Conservation (phyloP, 1,140 invertebrate genomes). For the Zaprionus ornatus region DNA sequence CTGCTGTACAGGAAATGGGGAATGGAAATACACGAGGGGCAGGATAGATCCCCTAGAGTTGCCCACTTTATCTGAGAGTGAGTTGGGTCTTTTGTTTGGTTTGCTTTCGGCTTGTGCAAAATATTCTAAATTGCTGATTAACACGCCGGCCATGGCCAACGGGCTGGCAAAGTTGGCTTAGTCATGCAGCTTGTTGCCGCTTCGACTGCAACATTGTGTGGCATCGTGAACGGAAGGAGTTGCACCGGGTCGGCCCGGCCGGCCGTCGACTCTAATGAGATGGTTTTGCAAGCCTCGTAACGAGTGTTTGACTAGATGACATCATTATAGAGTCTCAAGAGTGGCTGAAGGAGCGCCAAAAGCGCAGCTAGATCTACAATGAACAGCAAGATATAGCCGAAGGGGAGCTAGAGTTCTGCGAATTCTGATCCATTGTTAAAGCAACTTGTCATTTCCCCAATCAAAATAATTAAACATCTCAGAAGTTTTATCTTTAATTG, state of each 20-base stretch:
- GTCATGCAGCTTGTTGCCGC: slow-evolving; percentile 44
- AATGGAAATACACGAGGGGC: slow-evolving; percentile 46
- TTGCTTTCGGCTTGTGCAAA: slow-evolving; percentile 54
- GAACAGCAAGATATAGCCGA: neutral
- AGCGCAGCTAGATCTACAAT: neutral
- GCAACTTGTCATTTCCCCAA: neutral
- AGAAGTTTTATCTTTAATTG: neutral
- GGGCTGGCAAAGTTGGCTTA: slow-evolving; percentile 46
- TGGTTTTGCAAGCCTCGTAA: slow-evolving; percentile 17
- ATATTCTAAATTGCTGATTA: slow-evolving; percentile 82
- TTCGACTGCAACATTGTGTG: slow-evolving; percentile 9
- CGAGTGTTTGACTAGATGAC: slow-evolving; percentile 9
- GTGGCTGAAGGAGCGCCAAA: neutral
- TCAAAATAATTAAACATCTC: neutral
- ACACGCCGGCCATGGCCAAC: slow-evolving; percentile 54
- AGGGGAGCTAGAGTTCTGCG: neutral
- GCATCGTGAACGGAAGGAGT: slow-evolving; percentile 13
- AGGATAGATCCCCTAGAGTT: slow-evolving; percentile 2
- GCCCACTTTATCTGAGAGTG: neutral
- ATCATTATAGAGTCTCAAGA: neutral
- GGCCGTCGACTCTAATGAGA: slow-evolving; percentile 23
- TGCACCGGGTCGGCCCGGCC: neutral
- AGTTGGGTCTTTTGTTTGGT: slow-evolving; percentile 30
- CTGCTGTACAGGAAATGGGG: slow-evolving; percentile 66
- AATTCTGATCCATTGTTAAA: too few relatives aligned